Base-by-base conservation (phyloP, 2,888 invertebrate genomes). In the Galerucella nymphaeae region DNA sequence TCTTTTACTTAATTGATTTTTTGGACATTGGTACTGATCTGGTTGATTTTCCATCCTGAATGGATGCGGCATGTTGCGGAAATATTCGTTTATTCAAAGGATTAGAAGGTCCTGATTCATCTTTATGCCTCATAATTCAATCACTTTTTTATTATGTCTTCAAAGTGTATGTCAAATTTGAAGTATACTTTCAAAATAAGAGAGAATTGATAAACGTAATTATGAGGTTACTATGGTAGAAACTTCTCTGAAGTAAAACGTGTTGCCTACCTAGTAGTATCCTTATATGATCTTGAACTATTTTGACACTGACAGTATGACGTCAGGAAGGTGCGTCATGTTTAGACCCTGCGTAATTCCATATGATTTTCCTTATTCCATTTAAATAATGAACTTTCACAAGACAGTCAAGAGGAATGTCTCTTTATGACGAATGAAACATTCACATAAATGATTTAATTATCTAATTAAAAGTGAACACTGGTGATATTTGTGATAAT, bases 351-450 rank as follows among this genome's bases (percentile, higher is more conserved):
- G 65, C 69, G 65, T 73, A 59, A 70, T 61, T 78, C 80, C 81
- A 82, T 81, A 81, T 82, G 81, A 82, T 82, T 82, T 79, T 76
- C 61, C 63, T 71, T 50, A 70, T 71, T 74, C 71, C 75, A 71
- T 74, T 77, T 78, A 73, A 80, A 79, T 78, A 78, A 77, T 78
- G 78, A 78, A 75, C 79, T 81, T 82, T 82, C 80, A 75, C 80
- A 77, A 76, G 73, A 78, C 71, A 72, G 71, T 75, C 68, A 64
- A 73, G 66, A 53, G 62, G 65, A 73, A 72, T 73, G 67, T 61
- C 72, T 72, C 62, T 66, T 78, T 71, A 77, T 79, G 78, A 80
- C 77, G 76, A 74, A 76, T 66, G 57, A 41, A 30, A 64, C 61
- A 66, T 64, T 70, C 48, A 59, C 70, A 70, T 41, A 71, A 57